phyloP scores from a whole-genome alignment of 2,113 vertebrate species.

The Rostratula benghalensis region DNA sequence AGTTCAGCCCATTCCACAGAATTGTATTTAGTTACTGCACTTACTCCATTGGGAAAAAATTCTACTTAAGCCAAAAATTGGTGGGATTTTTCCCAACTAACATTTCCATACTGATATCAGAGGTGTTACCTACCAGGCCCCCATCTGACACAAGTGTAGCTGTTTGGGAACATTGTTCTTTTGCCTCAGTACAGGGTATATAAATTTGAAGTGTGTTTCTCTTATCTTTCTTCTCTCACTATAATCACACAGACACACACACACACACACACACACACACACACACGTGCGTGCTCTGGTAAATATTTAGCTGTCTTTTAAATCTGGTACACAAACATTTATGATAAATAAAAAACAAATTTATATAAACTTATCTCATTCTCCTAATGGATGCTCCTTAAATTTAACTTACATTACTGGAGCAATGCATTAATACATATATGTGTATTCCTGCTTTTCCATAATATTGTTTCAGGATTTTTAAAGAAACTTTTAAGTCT shows the following conservation, averaged over 20 bases:
- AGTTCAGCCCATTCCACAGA: neutral
- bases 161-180: neutral
- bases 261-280: no score
- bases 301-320: neutral
- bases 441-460: neutral
- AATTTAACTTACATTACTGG: neutral
- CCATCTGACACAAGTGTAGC: neutral
- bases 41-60: neutral
- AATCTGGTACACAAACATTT: neutral
- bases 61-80: neutral
- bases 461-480: neutral
- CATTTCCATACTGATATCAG: neutral
- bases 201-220: neutral
- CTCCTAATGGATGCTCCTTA: neutral
- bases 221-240: neutral
- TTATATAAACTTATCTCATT: neutral
- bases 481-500: neutral
- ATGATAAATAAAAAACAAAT: neutral
- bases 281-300: neutral
- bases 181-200: neutral
- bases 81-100: neutral
- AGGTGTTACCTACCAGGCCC: neutral
- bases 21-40: conserved; percentile 20
- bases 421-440: neutral
- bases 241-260: neutral